Percentiles rank a stretch among this genome's conserved stretches.
Evolutionary conservation across 2,888 invertebrate species (phyloP).

Genomic region (Petrophora chlorosata): DNA sequence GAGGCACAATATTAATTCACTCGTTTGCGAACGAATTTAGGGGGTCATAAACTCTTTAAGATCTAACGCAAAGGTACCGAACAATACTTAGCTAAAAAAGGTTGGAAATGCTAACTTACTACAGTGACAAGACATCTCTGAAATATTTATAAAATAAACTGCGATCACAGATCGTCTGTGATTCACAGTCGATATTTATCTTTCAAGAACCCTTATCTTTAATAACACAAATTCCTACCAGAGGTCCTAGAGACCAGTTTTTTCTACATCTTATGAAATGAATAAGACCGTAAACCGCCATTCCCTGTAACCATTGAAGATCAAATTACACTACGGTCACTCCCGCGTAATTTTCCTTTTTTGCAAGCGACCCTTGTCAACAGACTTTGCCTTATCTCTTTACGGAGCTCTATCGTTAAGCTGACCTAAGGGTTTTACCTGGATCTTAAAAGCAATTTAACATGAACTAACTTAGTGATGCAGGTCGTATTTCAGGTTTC

Average conservation of each 20-base stretch:
- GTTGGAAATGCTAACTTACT: no score
- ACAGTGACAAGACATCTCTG: neutral
- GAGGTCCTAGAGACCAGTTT: constrained; percentile 7
- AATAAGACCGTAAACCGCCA: constrained; percentile 36
- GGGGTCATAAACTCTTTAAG: no score
- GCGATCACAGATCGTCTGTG: no score
- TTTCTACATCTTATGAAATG: constrained; percentile 23
- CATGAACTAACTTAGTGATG: constrained; percentile 16
- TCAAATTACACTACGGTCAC: constrained; percentile 56
- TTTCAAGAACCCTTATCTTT: constrained; percentile 6
- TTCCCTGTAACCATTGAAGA: constrained; percentile 56
- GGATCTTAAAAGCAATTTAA: constrained; percentile 34
- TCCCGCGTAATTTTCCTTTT: constrained; percentile 69
- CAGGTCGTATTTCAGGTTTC: neutral
- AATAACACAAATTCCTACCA: constrained; percentile 2
- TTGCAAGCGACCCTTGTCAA: constrained; percentile 68
- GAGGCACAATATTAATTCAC: no score
- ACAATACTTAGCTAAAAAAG: no score
- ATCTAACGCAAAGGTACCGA: no score
- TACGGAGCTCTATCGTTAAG: constrained; percentile 64
- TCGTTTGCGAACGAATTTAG: no score
- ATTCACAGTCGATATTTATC: no score
- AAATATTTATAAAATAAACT: neutral
- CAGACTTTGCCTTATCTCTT: constrained; percentile 59
- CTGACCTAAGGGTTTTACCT: constrained; percentile 57